These are phyloP conservation scores for Orthonyx spaldingii DNA, from an alignment of 2,113 vertebrate genomes.

Conservation along the genomic window DNA sequence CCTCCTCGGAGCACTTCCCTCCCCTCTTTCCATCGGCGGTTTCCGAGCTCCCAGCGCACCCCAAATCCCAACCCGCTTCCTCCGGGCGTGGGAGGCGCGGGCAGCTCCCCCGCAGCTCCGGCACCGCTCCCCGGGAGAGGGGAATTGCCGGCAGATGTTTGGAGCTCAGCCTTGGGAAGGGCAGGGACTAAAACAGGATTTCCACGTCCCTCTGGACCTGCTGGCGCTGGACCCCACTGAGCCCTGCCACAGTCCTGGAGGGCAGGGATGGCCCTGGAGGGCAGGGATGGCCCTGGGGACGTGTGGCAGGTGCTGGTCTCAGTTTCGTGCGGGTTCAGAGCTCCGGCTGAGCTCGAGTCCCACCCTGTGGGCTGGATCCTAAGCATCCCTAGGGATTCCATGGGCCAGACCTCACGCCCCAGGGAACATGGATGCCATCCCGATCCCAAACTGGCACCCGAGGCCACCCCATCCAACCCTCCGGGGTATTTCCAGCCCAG, in stretches of 20 bases:
- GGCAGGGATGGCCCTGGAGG: neutral
- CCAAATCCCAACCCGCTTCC: neutral
- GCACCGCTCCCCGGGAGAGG: neutral
- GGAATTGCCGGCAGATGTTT: neutral
- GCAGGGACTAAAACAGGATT: neutral
- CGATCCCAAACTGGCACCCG: neutral
- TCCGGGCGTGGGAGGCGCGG: neutral
- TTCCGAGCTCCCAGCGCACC: neutral
- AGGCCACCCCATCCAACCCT: neutral
- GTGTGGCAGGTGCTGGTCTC: neutral
- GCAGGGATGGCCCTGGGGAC: neutral
- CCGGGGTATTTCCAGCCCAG: accelerated
- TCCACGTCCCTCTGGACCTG: accelerated
- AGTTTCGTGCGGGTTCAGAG: accelerated
- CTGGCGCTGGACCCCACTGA: accelerated
- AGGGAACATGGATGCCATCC: accelerated
- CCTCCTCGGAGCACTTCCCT: neutral
- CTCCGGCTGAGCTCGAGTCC: neutral
- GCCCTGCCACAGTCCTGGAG: neutral
- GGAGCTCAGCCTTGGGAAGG: neutral
- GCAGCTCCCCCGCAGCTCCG: neutral
- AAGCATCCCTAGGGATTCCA: neutral
- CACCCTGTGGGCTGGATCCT: accelerated
- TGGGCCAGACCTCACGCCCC: accelerated
- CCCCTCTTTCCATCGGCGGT: neutral